Conservation (phyloP, 2,888 invertebrate genomes). For the Dromius quadrimaculatus region DNA sequence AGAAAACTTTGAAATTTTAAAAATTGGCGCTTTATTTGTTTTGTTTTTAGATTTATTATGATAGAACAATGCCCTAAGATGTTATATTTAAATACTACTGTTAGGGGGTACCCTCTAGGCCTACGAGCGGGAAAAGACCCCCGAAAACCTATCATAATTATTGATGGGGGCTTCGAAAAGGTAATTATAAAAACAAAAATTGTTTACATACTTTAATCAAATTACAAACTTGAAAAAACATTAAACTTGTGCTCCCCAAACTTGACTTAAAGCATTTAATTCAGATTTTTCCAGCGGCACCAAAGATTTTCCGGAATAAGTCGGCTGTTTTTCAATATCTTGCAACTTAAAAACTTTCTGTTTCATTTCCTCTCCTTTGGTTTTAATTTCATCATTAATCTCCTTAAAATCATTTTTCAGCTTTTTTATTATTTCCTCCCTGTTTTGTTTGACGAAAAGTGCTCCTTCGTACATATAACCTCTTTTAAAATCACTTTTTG, state of each 20-base stretch:
- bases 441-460: background rate
- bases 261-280: slow-evolving; percentile 30
- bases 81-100: slow-evolving; percentile 85
- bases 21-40: background rate
- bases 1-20: slow-evolving; percentile 58
- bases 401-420: slow-evolving; percentile 33
- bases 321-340: slow-evolving; percentile 36
- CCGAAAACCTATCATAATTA: slow-evolving; percentile 77
- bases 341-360: slow-evolving; percentile 29
- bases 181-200: slow-evolving; percentile 55
- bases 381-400: slow-evolving; percentile 29
- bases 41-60: slow-evolving; percentile 67
- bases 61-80: slow-evolving; percentile 79
- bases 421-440: slow-evolving; percentile 30
- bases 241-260: slow-evolving; percentile 35
- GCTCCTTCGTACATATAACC: slow-evolving; percentile 44
- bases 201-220: slow-evolving; percentile 8
- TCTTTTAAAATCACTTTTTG: background rate
- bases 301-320: slow-evolving; percentile 18
- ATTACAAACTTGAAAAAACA: background rate
- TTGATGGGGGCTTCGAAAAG: slow-evolving; percentile 82
- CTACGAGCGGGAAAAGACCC: slow-evolving; percentile 86
- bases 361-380: slow-evolving; percentile 36
- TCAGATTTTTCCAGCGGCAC: slow-evolving; percentile 40
- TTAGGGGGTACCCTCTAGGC: slow-evolving; percentile 88